These are phyloP conservation scores for Cyanistes caeruleus DNA, from an alignment of 2,113 vertebrate species.

Conservation along the genomic window DNA sequence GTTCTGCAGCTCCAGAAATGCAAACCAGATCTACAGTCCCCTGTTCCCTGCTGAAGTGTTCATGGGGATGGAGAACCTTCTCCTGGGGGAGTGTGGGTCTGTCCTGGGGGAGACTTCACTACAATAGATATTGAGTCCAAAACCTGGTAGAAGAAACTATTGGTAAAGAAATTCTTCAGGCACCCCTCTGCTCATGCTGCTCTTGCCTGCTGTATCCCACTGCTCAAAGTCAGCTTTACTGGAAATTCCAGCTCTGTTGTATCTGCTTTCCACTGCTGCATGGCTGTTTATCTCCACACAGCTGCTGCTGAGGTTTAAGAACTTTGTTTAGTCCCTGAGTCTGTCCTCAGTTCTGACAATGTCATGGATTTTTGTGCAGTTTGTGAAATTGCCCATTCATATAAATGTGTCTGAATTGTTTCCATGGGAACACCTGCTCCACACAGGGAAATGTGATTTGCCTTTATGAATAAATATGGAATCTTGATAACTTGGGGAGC, in stretches of 20 bases:
- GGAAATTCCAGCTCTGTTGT: not conserved
- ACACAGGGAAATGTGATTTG: not conserved
- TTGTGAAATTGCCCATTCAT: conserved; percentile 14
- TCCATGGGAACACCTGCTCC: conserved; percentile 20
- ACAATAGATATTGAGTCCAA: not conserved
- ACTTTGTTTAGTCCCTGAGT: not conserved
- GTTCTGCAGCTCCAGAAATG: not conserved
- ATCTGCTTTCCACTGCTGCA: not conserved
- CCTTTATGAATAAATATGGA: conserved; percentile 21
- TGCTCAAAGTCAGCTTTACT: not conserved
- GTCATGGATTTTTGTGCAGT: not conserved
- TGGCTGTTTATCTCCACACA: not conserved
- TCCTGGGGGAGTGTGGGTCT: not conserved
- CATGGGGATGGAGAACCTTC: not conserved
- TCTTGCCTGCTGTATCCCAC: not conserved
- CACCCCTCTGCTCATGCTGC: not conserved
- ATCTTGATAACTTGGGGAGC: not conserved
- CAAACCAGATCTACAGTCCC: not conserved
- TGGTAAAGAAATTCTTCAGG: not conserved
- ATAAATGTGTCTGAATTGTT: conserved; percentile 8
- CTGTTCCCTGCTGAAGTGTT: not conserved
- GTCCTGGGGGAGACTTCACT: not conserved
- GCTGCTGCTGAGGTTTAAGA: not conserved
- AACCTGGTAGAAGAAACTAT: not conserved
- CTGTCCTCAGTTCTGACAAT: not conserved